Evolutionary conservation across 2,888 invertebrate genomes (phyloP), one percentile per base, ranked within the genome.

Genomic region (Acronicta aceris): DNA sequence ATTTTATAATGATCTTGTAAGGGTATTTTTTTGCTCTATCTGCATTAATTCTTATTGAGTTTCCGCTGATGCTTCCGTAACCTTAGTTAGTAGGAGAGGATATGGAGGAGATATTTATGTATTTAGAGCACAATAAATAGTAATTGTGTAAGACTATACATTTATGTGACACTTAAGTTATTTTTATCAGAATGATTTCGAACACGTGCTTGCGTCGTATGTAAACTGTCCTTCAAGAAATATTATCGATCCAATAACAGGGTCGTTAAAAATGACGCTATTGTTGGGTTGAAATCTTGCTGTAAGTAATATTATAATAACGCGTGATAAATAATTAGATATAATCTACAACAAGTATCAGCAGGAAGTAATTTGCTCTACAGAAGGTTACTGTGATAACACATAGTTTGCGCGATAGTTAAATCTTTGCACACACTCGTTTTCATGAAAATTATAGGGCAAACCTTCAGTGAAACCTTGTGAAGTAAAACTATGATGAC

Each of bases 331-430:
- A 81, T 75, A 78, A 71, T 74, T 69, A 81, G 74, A 78, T 80
- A 78, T 81, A 82, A 85, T 84, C 79, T 80, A 76, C 76, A 75
- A 71, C 78, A 73, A 82, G 75, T 88, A 90, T 86, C 84, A 90
- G 81, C 80, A 92, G 94, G 93, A 94, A 94, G 92, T 89, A 89
- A 93, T 93, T 92, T 90, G 86, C 88, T 88, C 89, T 79, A 79
- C 81, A 89, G 93, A 94, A 94, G 93, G 93, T 90, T 89, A 88
- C 78, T 74, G 82, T 87, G 92, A 92, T 94, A 93, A 91, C 88
- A 81, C 81, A 82, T 83, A 68, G 79, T 68, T 68, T 75, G 72
- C 71, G 74, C 67, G 79, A 70, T 59, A 53, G 61, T 61, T 65
- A 40, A 65, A 67, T 76, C 60, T 74, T 59, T 50, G 65, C 62